phyloP scores from a whole-genome alignment of 2,888 invertebrate genomes.

The Drosophila austrosaltans region DNA sequence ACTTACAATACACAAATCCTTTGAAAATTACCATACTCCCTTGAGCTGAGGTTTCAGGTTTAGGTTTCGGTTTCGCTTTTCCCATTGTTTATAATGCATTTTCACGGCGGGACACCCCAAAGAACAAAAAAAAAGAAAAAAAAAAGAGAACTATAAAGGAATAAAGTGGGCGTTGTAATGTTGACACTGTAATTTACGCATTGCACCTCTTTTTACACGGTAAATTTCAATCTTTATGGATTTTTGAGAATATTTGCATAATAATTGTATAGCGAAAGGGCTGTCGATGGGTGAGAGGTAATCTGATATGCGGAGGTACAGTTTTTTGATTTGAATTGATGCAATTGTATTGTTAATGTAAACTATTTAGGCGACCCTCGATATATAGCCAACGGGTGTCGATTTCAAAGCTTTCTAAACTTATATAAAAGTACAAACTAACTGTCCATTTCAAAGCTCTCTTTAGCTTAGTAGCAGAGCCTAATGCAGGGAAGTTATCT shows the following conservation, averaged over 20 bases:
- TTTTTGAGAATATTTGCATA: conserved; percentile 61
- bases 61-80: conserved; percentile 50
- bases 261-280: conserved; percentile 53
- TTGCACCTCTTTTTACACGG: conserved; percentile 53
- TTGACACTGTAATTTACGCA: conserved; percentile 78
- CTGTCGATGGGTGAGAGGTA: conserved; percentile 51
- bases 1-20: conserved; percentile 44
- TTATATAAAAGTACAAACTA: too few species aligned
- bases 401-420: neutral
- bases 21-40: conserved; percentile 46
- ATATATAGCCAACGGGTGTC: neutral
- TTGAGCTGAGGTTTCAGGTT: conserved; percentile 29
- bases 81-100: conserved; percentile 66
- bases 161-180: conserved; percentile 74
- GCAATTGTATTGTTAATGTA: neutral
- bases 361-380: conserved; percentile 21
- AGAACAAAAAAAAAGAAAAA: conserved; percentile 27
- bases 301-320: conserved; percentile 58
- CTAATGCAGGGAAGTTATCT: too few species aligned
- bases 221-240: conserved; percentile 24
- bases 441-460: too few species aligned
- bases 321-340: conserved; percentile 32
- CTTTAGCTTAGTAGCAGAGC: too few species aligned
- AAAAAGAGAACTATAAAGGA: conserved; percentile 27
- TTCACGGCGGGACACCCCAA: conserved; percentile 70